Evolutionary conservation across 2,888 invertebrate species (phyloP), one percentile per base, ranked within the genome.

Genomic region (Andrena praecox): DNA sequence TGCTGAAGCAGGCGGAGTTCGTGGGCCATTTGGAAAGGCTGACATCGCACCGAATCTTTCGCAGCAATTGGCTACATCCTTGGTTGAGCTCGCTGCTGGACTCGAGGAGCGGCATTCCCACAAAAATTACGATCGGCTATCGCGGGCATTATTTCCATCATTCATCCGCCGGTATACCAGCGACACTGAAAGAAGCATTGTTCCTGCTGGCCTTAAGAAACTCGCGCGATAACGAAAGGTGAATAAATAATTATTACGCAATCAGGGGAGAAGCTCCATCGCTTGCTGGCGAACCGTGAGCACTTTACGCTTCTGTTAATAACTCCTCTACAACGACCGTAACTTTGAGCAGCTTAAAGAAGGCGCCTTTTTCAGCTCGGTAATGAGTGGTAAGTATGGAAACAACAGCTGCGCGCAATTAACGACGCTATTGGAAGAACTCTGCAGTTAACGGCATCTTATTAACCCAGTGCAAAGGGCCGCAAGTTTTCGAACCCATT

Each of bases 1-100:
- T 92, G 48, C 79, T 91, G 68, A 92, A 93, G 73, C 93, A 93
- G 73, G 90, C 92, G 3, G 92, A 92, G 66, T 93, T 93, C 83
- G 88, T 93, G n/a, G 89, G 91, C 5, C 92, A 93, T 72, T 82
- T 93, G 75, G 93, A 93, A 63, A 85, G 82, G 16, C 71, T 91
- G 50, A 89, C 84, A 35, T 89, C 90, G 50, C 87, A 91, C 69
- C 78, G 85, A 76, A 84, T 90, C 64, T 91, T 91, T 54, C 85
- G 82, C 7, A 78, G 81, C 74, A 85, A 87, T 60, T 89, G 85
- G 80, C 69, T 90, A 35, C 87, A 85, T 77, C 81, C 78, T 59
- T 78, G 85, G 6, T 54, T 89, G 48, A 81, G 67, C 50, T 59
- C 56, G 29, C 54, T 85, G 63, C 56, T 84, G 12, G 69, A 85